Evolutionary conservation across 2,888 invertebrate species (phyloP), one percentile per base, ranked within the genome.

Genomic region (Eilema griseolum): DNA sequence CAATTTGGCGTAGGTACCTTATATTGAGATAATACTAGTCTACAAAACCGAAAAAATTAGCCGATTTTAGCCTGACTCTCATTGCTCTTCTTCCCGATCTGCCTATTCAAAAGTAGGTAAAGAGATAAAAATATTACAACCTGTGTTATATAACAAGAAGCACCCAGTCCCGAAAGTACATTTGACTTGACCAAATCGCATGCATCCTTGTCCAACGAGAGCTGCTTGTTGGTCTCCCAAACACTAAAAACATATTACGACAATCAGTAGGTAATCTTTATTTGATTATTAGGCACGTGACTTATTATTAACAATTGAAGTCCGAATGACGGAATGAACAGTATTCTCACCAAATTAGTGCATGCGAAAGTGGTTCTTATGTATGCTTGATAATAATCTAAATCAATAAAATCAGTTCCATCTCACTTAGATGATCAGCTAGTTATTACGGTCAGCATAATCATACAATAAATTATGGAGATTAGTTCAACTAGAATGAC

Each of bases 191-290:
- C 99, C 99, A 84, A 97, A 96, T 84, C 96, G 96, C 86, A 98
- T 96, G 85, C 99, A 99, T 85, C 98, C 96, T 92, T 99, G 99
- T 1, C 99, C 99, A 26, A 99, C 96, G 67, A 99, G 91, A 5
- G 99, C 98, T 61, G 99, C 98, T 90, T 99, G 99, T 93, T 99
- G 99, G 91, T 99, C 99, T 46, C 99, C 99, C 80, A 99, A 95
- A 87, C 98, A 97, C 98, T 98, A 88, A 69, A 93, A 41, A 24
- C 4, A 41, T 28, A 26, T 46, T n/a, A 46, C 8, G 12, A 4
- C 16, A 5, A 46, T 11, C 12, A 26, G 23, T 28, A 14, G 3
- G 5, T 28, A 11, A 41, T 41, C 16, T 41, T 41, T 16, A 41
- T 41, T 16, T 41, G 0, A 41, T 41, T 16, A 41, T 41, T 41